These are phyloP conservation scores for Urechis unicinctus DNA, from an alignment of 2,888 invertebrate genomes.

Conservation along the genomic window DNA sequence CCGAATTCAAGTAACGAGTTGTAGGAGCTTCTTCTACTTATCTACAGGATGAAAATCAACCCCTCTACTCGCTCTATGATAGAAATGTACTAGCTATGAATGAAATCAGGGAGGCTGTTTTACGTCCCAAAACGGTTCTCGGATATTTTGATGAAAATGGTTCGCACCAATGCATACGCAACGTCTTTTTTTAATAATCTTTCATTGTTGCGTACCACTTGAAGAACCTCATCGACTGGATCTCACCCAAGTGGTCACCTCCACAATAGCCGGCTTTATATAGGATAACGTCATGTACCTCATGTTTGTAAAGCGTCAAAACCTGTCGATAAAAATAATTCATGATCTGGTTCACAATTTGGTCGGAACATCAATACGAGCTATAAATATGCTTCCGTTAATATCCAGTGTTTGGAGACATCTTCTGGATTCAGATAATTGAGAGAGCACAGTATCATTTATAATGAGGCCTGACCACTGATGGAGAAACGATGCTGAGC, in stretches of 20 bases:
- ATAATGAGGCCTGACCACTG: slow-evolving; percentile 20
- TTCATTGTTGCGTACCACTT: slow-evolving; percentile 18
- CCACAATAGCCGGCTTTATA: slow-evolving; percentile 21
- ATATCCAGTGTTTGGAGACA: slow-evolving; percentile 25
- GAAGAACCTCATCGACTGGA: slow-evolving; percentile 21
- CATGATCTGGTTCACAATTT: no score
- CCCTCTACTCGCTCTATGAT: slow-evolving; percentile 21
- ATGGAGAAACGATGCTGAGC: slow-evolving; percentile 5
- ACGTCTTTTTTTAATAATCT: background rate
- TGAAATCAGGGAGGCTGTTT: slow-evolving; percentile 21
- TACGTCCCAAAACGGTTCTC: slow-evolving; percentile 18
- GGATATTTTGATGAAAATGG: slow-evolving; percentile 22
- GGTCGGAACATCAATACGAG: no score
- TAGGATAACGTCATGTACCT: slow-evolving; percentile 24
- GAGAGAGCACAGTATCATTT: slow-evolving; percentile 24
- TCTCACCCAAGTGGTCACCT: slow-evolving; percentile 19
- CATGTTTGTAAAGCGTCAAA: no score
- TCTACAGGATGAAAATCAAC: slow-evolving; percentile 15
- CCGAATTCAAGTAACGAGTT: slow-evolving; percentile 1
- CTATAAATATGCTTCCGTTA: slow-evolving; percentile 1
- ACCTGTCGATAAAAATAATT: no score
- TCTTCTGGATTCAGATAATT: slow-evolving; percentile 13
- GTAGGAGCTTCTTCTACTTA: slow-evolving; percentile 10
- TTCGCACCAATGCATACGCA: background rate
- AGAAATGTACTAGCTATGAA: slow-evolving; percentile 23